Evolutionary conservation across 1,140 invertebrate genomes (phyloP), one percentile per base, ranked within the genome.

Genomic region (Yoshiicerus persimilis): DNA sequence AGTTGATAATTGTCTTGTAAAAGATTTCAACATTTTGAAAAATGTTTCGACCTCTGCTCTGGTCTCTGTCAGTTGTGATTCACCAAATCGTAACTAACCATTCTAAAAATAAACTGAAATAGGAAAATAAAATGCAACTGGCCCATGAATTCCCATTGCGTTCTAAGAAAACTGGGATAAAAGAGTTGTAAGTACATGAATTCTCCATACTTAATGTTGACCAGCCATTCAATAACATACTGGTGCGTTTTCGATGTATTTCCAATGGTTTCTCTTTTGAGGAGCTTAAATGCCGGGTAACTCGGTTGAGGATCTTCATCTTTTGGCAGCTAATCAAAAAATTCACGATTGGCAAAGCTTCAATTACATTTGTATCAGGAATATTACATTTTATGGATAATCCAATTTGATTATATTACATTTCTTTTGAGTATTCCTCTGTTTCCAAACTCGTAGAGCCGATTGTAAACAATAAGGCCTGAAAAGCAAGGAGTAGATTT

Each of bases 191-290:
- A n/a, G n/a, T n/a, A 88, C 88, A 66, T 62, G 41, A 83, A 88
- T 0, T 2, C 38, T 36, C 41, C 77, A 4, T 86, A 77, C 23
- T 88, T 88, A 27, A 47, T 47, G 27, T 86, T 85, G 27, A 27
- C 88, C 0, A 88, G 23, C 88, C 88, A 88, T n/a, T 66, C 88
- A 30, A 86, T 84, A 25, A 88, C 86, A 38, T 88, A 84, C 30
- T 86, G 83, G 25, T 41, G 25, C 4, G 84, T 88, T 34, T 64
- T 83, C 1, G 66, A 1, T 11, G 88, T 88, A 4, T 5, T 41
- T 10, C 88, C 88, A 11, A 88, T 6, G 9, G 10, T 27, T 64
- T 88, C 88, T 30, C 84, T 27, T 56, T 84, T 86, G 23, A 84
- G 20, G 2, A 88, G n/a, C 23, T 86, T 64, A 27, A 88, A 86